Evolutionary conservation across 2,113 vertebrate species (phyloP).

Genomic region (Erythrolamprus reginae): DNA sequence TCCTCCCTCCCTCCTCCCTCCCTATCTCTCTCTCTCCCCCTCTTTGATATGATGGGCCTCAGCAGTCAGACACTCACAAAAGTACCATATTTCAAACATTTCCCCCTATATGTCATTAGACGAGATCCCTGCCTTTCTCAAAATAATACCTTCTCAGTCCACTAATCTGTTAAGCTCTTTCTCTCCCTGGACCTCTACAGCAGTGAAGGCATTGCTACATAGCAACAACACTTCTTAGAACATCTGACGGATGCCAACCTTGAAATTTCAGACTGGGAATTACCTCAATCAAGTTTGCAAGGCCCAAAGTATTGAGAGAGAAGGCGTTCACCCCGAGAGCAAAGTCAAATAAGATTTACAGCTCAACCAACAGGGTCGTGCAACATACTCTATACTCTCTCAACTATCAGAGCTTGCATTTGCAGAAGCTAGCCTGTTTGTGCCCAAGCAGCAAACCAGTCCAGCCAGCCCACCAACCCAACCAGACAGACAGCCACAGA

Average conservation of each 20-base stretch:
- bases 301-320: not conserved
- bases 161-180: not conserved
- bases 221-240: not conserved
- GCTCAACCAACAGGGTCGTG: not conserved
- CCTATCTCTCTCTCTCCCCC: accelerated
- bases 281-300: not conserved
- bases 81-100: not conserved
- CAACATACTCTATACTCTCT: too few relatives aligned
- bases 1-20: too few relatives aligned
- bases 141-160: not conserved
- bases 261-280: not conserved
- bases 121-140: not conserved
- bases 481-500: too few relatives aligned
- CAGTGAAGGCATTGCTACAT: not conserved
- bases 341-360: not conserved
- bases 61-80: not conserved
- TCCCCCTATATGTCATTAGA: not conserved
- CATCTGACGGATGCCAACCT: not conserved
- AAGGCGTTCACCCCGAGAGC: not conserved
- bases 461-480: too few relatives aligned
- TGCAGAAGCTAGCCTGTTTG: too few relatives aligned
- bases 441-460: too few relatives aligned
- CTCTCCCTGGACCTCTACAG: not conserved
- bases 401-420: too few relatives aligned
- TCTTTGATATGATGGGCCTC: not conserved